These are phyloP conservation scores for Protomyctophum bolini DNA, from an alignment of 2,113 vertebrate species.

Conservation along the genomic window DNA sequence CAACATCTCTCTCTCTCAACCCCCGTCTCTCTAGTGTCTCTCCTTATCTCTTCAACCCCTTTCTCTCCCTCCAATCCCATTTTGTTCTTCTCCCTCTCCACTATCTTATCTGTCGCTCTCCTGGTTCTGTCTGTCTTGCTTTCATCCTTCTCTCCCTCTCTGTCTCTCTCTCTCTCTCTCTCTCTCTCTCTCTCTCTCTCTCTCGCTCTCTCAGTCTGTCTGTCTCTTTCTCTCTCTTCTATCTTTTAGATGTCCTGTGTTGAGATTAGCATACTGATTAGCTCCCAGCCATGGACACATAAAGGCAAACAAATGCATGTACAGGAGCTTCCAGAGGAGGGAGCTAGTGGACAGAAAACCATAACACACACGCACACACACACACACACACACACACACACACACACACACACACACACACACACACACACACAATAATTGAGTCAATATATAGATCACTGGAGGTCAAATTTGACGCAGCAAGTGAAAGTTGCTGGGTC, in stretches of 20 bases:
- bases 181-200: neutral
- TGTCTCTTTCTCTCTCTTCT: slow-evolving; percentile 8
- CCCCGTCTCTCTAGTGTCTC: neutral
- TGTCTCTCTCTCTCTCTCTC: neutral
- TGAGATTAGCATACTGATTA: slow-evolving; percentile 76
- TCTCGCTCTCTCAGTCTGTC: neutral
- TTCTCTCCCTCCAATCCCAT: too few species aligned
- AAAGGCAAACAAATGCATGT: slow-evolving; percentile 71
- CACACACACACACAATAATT: neutral
- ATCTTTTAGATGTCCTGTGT: slow-evolving; percentile 48
- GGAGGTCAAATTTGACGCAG: too few species aligned
- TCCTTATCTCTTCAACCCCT: neutral
- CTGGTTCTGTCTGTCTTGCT: too few species aligned
- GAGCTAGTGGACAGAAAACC: slow-evolving; percentile 82
- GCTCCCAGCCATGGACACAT: slow-evolving; percentile 60
- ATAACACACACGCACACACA: neutral
- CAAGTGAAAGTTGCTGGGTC: too few species aligned
- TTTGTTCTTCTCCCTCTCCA: neutral
- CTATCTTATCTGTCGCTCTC: too few species aligned
- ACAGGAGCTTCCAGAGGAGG: slow-evolving; percentile 87
- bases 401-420: slow-evolving; percentile 2
- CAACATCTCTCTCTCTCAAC: neutral
- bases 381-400: neutral
- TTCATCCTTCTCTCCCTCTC: neutral
- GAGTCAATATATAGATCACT: too few species aligned